phyloP scores from a whole-genome alignment of 2,113 vertebrate species.

The Corapipo altera region DNA sequence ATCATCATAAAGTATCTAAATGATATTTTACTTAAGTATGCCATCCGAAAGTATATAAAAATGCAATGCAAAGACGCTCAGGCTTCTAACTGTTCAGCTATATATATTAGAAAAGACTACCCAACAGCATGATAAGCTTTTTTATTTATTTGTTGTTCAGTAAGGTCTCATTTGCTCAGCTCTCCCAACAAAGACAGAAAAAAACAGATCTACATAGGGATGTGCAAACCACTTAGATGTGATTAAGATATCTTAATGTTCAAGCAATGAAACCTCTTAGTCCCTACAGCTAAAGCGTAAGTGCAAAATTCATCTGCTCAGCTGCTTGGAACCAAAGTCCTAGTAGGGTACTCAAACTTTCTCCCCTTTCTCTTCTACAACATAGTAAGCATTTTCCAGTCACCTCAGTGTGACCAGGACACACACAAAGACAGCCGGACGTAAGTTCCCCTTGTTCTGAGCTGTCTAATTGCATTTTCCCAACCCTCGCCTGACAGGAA shows the following conservation, averaged over 20 bases:
- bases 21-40: conserved; percentile 14
- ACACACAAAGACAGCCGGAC: rapidly evolving
- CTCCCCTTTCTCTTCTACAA: background rate
- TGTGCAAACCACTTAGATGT: background rate
- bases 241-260: background rate
- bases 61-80: background rate
- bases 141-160: background rate
- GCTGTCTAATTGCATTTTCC: background rate
- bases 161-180: background rate
- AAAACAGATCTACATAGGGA: background rate
- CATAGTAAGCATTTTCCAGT: background rate
- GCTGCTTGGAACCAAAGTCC: background rate
- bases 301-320: background rate
- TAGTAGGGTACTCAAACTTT: background rate
- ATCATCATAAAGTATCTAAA: conserved; percentile 40
- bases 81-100: background rate
- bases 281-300: background rate
- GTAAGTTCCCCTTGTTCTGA: background rate
- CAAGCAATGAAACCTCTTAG: background rate
- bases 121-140: background rate
- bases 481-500: background rate
- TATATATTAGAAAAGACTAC: background rate
- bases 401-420: background rate
- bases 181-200: background rate
- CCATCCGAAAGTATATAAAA: background rate